These are phyloP conservation scores for Tragelaphus scriptus DNA, from an alignment of 2,113 vertebrate genomes.

Conservation along the genomic window DNA sequence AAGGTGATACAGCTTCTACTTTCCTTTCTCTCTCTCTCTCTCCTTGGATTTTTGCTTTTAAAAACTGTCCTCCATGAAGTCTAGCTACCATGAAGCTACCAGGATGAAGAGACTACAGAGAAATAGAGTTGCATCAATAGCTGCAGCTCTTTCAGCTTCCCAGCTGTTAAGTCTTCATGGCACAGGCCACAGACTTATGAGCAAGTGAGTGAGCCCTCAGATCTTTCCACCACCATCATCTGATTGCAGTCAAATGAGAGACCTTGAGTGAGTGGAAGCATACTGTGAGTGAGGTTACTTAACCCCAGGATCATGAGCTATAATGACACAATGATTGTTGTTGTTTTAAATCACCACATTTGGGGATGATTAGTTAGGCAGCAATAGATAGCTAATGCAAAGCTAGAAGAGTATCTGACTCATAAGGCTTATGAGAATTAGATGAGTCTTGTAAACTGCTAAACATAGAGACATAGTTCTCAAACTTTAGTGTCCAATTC, in stretches of 20 bases:
- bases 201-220: not conserved
- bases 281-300: not conserved
- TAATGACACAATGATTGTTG: not conserved
- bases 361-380: not conserved
- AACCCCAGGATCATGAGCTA: not conserved
- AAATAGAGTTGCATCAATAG: not conserved
- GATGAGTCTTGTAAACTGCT: not conserved
- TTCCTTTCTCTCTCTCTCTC: no score
- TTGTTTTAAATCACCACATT: not conserved
- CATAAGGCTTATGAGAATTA: not conserved
- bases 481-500: not conserved
- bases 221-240: not conserved
- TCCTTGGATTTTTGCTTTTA: not conserved
- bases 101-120: not conserved
- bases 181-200: accelerated
- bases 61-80: not conserved
- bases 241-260: not conserved
- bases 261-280: not conserved
- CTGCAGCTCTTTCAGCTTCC: not conserved
- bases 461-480: not conserved
- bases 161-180: not conserved
- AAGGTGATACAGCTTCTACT: not conserved
- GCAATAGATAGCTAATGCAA: not conserved
- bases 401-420: not conserved
- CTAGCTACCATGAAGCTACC: not conserved